Evolutionary conservation across 2,113 vertebrate species (phyloP), one percentile per base, ranked within the genome.

Genomic region (Ivindomyrus marchei): DNA sequence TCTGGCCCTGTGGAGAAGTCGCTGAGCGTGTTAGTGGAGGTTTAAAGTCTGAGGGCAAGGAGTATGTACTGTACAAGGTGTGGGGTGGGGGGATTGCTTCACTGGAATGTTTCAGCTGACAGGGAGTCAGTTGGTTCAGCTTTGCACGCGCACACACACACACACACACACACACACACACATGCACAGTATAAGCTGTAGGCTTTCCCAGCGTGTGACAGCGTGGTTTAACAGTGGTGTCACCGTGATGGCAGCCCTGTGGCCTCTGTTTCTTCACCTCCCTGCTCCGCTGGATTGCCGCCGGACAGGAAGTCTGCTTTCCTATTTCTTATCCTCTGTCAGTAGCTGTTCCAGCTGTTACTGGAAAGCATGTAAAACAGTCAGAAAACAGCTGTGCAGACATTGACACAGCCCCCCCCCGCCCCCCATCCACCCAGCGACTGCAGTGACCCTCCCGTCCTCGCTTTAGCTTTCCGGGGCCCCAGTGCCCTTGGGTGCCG

Each of bases 21-120:
- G n/a, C 84, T 86, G 84, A n/a, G 47, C 10, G 9, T 86, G 84
- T 85, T 47, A 47, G 84, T 27, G 84, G 84, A 86, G 84, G 84
- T 50, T 46, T 86, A 86, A 86, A 86, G 84, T 86, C 84, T 50
- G 84, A 50, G 19, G 39, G 46, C 24, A 47, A 85, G 45, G 46
- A 13, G 39, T 46, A 42, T 84, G 21, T 11, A 88, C 10, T 8
- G 5, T 80, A 8, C 31, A 39, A 80, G 13, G 36, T 19, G 70
- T 4, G 11, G 15, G 4, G 4, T 31, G 70, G 74, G 36, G 62
- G 24, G 10, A 62, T 70, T 70, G 62, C n/a, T 13, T 70, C 62
- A 70, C 62, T 70, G n/a, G 10, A 70, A 70, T 70, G 62, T 31
- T 70, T 31, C 62, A 80, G 74, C 74, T 80, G 74, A 80, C 74